Evolutionary conservation across 2,797 vertebrate species (phyloP).

Genomic region (Sebastes dallii): DNA sequence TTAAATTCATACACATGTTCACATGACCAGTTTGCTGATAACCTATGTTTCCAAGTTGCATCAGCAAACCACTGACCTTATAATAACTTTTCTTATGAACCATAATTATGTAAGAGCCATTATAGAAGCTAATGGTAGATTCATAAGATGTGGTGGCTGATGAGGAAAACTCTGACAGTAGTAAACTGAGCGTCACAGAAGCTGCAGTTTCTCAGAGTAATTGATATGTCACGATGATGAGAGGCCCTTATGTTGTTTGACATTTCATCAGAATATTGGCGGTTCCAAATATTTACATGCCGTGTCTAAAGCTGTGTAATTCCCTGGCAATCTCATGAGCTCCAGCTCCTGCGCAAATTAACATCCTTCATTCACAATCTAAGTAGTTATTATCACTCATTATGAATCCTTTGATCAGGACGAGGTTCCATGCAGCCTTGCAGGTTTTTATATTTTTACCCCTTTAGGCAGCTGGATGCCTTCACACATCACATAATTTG

Average conservation of each 20-base stretch:
- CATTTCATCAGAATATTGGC: constrained; percentile 73
- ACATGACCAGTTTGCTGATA: constrained; percentile 1
- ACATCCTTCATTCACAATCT: constrained; percentile 52
- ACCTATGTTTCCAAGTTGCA: constrained; percentile 4
- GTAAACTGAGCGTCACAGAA: constrained; percentile 51
- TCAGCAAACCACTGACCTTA: constrained; percentile 22
- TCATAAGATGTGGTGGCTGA: constrained; percentile 36
- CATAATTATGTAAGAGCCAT: constrained; percentile 14
- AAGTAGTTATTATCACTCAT: constrained; percentile 67
- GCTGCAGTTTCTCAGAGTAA: constrained; percentile 51
- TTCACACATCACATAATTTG: constrained; percentile 22
- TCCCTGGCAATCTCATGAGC: constrained; percentile 53
- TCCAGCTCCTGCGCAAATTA: constrained; percentile 51
- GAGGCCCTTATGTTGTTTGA: constrained; percentile 65
- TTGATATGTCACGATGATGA: constrained; percentile 72
- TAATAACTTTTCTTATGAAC: constrained; percentile 1
- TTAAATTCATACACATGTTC: constrained; percentile 3
- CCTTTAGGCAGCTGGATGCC: constrained; percentile 39
- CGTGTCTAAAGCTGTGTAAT: constrained; percentile 58
- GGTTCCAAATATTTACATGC: constrained; percentile 61
- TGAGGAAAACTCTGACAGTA: constrained; percentile 41
- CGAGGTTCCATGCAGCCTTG: constrained; percentile 38
- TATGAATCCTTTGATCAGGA: constrained; percentile 59
- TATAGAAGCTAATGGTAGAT: constrained; percentile 44
- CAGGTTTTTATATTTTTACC: constrained; percentile 60